These are phyloP conservation scores for Danionella cerebrum DNA, from an alignment of 2,113 vertebrate species.

Conservation along the genomic window DNA sequence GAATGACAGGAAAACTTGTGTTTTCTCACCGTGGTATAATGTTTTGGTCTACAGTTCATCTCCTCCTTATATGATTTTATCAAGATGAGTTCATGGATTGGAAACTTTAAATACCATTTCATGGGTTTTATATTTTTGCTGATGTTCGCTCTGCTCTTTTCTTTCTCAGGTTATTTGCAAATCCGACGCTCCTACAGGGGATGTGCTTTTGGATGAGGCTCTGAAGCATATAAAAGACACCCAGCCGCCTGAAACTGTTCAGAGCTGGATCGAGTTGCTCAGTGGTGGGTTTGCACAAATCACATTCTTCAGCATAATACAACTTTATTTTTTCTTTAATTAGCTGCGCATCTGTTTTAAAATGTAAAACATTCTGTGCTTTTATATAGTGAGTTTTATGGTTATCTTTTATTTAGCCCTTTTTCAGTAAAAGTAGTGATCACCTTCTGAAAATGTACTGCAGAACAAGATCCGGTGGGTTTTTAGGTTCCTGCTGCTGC, in stretches of 20 bases:
- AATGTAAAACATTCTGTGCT: too few relatives aligned
- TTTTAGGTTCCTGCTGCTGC: neutral
- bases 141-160: neutral
- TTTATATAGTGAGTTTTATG: too few relatives aligned
- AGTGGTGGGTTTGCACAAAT: constrained; percentile 74
- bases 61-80: neutral
- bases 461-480: neutral
- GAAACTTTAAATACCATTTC: neutral
- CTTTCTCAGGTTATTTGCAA: constrained; percentile 83
- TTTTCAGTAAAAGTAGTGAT: too few relatives aligned
- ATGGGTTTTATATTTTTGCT: neutral
- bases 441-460: too few relatives aligned
- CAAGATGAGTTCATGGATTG: neutral
- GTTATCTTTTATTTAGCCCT: too few relatives aligned
- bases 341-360: too few relatives aligned
- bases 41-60: neutral
- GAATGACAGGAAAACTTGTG: neutral
- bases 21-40: neutral
- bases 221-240: constrained; percentile 95
- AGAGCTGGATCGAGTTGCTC: constrained; percentile 96
- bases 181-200: constrained; percentile 90
- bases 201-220: constrained; percentile 92
- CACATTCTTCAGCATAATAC: too few relatives aligned
- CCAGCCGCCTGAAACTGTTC: constrained; percentile 89
- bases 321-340: too few relatives aligned